Evolutionary conservation across 2,888 invertebrate species (phyloP), one percentile per base, ranked within the genome.

Genomic region (Cynaeus angustus): DNA sequence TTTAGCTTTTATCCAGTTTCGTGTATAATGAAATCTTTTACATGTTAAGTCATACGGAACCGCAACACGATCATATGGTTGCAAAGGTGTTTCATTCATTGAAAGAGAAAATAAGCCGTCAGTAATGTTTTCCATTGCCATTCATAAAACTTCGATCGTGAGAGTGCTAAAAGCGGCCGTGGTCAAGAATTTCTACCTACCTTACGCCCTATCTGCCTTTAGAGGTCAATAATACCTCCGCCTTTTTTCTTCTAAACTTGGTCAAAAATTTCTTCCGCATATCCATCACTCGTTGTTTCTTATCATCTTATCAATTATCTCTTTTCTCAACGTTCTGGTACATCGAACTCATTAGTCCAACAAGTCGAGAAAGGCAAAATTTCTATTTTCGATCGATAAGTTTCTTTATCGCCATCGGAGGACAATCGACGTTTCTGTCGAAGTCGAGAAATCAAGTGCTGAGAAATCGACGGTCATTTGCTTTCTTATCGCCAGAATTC

Each of bases 251-350:
- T 5, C 52, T 38, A 9, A 38, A 55, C 10, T 16, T 16, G 14
- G 55, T 10, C 12, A 16, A 14, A 7, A 10, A n/a, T 21, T 16
- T 45, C 58, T 43, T 43, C 28, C 46, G 61, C 14, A 48, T 46
- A 12, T 16, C 38, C 58, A 45, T 58, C 58, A 45, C 41, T 58
- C 43, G 43, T 45, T 28, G 13, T 26, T 21, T 9, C 10, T 21
- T 41, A 45, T 58, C 58, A 58, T 56, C 26, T 56, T 56, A 45
- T 58, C 58, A 58, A 45, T 58, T 58, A 58, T 58, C 56, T 38
- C 41, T 21, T 56, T 56, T 56, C 56, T 37, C 50, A n/a, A 9
- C 37, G 53, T 53, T 53, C 37, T 14, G 53, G 37, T 33, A 53
- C 33, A 37, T 53, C 50, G 50, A 50, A 30, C 50, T 50, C 28